A percentile compares a stretch with the other conserved stretches of the same genome.
Evolutionary conservation across 2,888 invertebrate genomes (phyloP).

Genomic region (Aspidiotus destructor): DNA sequence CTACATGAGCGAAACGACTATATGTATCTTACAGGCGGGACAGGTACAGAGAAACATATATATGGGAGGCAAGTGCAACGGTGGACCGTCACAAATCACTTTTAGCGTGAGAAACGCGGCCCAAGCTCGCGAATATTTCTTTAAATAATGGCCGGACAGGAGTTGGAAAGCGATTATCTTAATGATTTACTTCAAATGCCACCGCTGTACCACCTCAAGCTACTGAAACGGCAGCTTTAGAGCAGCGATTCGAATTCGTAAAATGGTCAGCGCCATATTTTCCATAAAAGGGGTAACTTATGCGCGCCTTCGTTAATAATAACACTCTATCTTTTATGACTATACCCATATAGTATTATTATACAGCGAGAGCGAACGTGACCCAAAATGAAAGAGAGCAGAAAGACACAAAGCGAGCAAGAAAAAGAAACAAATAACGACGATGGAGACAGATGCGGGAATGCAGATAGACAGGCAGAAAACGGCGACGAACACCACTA

Average conservation of each 20-base stretch:
- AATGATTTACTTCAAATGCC: slow-evolving; percentile 31
- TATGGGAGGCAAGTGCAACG: slow-evolving; percentile 3
- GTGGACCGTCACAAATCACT: slow-evolving; percentile 32
- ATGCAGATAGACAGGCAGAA: slow-evolving; percentile 4
- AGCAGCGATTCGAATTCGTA: slow-evolving; percentile 29
- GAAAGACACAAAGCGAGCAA: not conserved
- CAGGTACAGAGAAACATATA: not conserved
- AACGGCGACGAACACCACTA: not conserved
- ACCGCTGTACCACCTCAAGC: slow-evolving; percentile 30
- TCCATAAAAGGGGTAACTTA: slow-evolving; percentile 32
- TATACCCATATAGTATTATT: slow-evolving; percentile 30
- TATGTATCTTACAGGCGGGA: not conserved
- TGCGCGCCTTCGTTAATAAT: slow-evolving; percentile 32
- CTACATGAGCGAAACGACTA: not conserved
- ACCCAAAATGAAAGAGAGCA: slow-evolving; percentile 15
- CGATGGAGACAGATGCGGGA: slow-evolving; percentile 4
- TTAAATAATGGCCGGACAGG: slow-evolving; percentile 33
- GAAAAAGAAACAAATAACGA: not conserved
- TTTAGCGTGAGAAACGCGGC: slow-evolving; percentile 32
- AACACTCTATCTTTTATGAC: slow-evolving; percentile 25
- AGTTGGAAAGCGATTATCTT: slow-evolving; percentile 33
- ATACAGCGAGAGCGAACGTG: not conserved
- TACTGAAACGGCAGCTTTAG: slow-evolving; percentile 26
- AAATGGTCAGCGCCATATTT: slow-evolving; percentile 32
- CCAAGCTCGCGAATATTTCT: slow-evolving; percentile 32